Conservation (phyloP, 1,140 invertebrate species). For the Plectus sambesii region DNA sequence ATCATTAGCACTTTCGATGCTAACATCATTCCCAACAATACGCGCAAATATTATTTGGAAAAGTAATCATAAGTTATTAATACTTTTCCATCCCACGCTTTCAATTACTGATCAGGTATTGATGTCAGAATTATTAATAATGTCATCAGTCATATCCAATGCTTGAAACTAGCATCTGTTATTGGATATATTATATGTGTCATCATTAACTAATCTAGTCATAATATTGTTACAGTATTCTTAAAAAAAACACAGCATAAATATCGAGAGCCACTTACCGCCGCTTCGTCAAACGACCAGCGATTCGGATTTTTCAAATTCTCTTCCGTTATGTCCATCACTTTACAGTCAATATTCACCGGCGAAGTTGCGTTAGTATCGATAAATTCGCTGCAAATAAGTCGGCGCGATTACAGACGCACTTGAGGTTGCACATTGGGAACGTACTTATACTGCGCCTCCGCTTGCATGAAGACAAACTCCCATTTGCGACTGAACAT, state of each 20-base stretch:
- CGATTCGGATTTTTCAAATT: conserved; percentile 67
- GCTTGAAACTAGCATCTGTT: too few species aligned
- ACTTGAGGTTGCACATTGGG: conserved; percentile 6
- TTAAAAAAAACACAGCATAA: conserved; percentile 10
- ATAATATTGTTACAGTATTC: not conserved
- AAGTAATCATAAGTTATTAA: not conserved
- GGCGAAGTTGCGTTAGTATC: conserved; percentile 84
- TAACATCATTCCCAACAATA: too few species aligned
- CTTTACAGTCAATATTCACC: conserved; percentile 88
- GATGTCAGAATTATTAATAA: too few species aligned
- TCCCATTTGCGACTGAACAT: conserved; percentile 99
- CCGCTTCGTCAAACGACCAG: conserved; percentile 93
- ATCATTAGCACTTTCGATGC: too few species aligned
- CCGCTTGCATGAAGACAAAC: conserved; percentile 95
- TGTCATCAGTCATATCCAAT: too few species aligned
- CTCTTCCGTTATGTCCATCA: conserved; percentile 63
- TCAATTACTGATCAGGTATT: too few species aligned
- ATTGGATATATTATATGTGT: too few species aligned
- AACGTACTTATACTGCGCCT: conserved; percentile 56
- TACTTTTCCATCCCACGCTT: not conserved
- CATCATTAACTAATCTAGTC: too few species aligned
- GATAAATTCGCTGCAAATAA: conserved; percentile 68
- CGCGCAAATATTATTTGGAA: too few species aligned
- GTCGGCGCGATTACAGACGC: not conserved
- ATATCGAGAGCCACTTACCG: conserved; percentile 54